A percentile compares a stretch with the other conserved stretches of the same genome.
These are phyloP conservation scores for Scaptodrosophila latifasciaeformis DNA, from an alignment of 2,888 invertebrate genomes.

Conservation along the genomic window DNA sequence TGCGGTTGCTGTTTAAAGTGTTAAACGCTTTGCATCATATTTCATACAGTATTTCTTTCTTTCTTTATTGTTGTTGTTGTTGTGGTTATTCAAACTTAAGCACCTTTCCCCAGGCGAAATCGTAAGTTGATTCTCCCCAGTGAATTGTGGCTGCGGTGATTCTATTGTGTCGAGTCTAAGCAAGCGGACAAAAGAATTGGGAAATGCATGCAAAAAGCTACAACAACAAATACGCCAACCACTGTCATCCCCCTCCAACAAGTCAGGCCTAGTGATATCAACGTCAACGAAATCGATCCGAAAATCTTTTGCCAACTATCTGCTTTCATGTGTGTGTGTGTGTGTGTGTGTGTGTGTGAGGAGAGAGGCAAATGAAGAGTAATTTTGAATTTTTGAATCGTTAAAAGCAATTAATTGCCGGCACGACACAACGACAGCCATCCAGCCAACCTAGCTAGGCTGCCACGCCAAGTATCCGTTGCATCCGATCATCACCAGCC, in stretches of 20 bases:
- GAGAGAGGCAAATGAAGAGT: constrained; percentile 61
- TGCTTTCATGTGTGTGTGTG: constrained; percentile 14
- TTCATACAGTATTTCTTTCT: too few relatives aligned
- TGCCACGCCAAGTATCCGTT: constrained; percentile 8
- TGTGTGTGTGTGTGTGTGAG: constrained; percentile 36
- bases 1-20: constrained; percentile 47
- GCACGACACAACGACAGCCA: constrained; percentile 57
- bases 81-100: constrained; percentile 35
- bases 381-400: constrained; percentile 67
- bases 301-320: constrained; percentile 40
- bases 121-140: neutral
- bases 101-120: neutral
- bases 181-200: constrained; percentile 21
- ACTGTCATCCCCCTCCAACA: constrained; percentile 25
- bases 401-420: constrained; percentile 69
- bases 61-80: too few relatives aligned
- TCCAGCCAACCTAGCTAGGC: constrained; percentile 2
- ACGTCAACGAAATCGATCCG: constrained; percentile 63
- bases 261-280: constrained; percentile 10
- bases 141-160: constrained; percentile 44
- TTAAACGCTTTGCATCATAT: constrained; percentile 66
- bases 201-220: constrained; percentile 43
- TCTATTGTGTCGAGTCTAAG: constrained; percentile 43
- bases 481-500: constrained; percentile 5
- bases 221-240: constrained; percentile 27